Percentiles rank a stretch among this genome's conserved stretches.
phyloP scores from a whole-genome alignment of 2,113 vertebrate species.

The Daboia siamensis region DNA sequence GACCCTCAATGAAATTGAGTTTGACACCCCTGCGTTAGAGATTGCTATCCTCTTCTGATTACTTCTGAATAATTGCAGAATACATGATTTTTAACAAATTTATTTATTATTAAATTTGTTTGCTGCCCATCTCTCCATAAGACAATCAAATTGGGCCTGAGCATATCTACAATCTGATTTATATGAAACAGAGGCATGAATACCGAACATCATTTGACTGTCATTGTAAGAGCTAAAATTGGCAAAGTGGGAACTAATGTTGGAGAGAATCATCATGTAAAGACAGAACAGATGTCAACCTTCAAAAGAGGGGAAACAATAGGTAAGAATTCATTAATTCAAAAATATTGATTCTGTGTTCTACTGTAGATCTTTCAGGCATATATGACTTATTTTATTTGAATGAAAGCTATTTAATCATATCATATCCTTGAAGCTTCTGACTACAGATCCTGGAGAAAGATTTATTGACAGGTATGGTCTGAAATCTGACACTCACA shows the following conservation, averaged over 20 bases:
- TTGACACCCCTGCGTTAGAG: no score
- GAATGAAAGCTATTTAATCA: neutral
- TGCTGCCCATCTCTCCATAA: neutral
- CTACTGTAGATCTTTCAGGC: neutral
- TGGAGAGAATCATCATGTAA: neutral
- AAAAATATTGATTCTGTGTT: neutral
- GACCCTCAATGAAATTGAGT: no score
- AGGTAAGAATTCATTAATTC: neutral
- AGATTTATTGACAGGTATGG: neutral
- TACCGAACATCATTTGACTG: neutral
- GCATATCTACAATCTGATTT: neutral
- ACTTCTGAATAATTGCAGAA: neutral
- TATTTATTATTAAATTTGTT: neutral
- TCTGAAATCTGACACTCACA: neutral
- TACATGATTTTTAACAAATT: neutral
- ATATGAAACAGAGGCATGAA: neutral
- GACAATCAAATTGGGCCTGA: neutral
- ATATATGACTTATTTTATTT: neutral
- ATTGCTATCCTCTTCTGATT: neutral
- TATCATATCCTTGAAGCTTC: neutral
- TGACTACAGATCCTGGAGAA: neutral
- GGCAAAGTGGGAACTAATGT: neutral
- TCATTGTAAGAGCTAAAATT: neutral
- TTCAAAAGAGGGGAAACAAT: neutral
- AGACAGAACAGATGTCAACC: neutral